These are phyloP conservation scores for Epizoanthus scotinus DNA, from an alignment of 92 coral and sea anemone genomes.

Conservation along the genomic window DNA sequence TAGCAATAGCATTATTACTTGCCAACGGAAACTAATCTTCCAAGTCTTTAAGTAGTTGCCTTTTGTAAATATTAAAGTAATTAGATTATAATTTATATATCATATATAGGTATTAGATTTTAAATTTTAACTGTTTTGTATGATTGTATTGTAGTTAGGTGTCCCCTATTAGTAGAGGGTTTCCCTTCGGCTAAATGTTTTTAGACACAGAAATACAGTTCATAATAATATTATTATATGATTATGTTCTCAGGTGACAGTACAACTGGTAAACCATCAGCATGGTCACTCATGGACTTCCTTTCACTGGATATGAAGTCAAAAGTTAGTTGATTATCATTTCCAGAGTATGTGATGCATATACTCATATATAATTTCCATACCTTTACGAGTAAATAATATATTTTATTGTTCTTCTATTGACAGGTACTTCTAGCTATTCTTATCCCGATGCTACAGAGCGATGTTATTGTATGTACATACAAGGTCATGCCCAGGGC, in stretches of 20 bases:
- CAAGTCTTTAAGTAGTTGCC: too few relatives aligned
- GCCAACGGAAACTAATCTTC: too few relatives aligned
- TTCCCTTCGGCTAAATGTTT: too few relatives aligned
- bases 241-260: background rate
- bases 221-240: background rate
- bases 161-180: too few relatives aligned
- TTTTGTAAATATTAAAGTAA: too few relatives aligned
- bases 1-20: too few relatives aligned
- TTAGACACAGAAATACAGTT: too few relatives aligned
- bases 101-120: too few relatives aligned
- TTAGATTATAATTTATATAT: too few relatives aligned
- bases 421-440: conserved; percentile 2
- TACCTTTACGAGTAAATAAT: background rate
- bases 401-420: background rate
- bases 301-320: conserved; percentile 13
- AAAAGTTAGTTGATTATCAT: background rate
- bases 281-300: conserved; percentile 14
- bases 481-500: conserved; percentile 27
- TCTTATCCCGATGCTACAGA: conserved; percentile 18
- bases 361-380: background rate
- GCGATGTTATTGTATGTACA: background rate
- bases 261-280: background rate
- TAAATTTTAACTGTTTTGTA: too few relatives aligned
- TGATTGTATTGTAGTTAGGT: too few relatives aligned
- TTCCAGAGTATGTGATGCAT: background rate